phyloP scores from a whole-genome alignment of 2,113 vertebrate species.

The Dipodomys ordii region DNA sequence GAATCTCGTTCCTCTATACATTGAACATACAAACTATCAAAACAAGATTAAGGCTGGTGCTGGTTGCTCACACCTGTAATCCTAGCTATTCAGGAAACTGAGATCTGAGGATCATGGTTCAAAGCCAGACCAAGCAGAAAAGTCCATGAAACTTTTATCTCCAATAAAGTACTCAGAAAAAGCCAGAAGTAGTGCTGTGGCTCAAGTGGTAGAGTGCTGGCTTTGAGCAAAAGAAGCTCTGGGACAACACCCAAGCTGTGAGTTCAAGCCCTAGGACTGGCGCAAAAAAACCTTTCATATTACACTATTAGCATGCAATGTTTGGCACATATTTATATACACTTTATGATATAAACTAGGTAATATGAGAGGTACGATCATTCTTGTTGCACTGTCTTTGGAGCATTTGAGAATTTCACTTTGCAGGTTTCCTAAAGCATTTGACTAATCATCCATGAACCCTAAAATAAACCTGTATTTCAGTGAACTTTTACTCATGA shows the following conservation, averaged over 20 bases:
- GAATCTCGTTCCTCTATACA: not conserved
- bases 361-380: not conserved
- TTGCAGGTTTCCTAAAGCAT: conserved; percentile 11
- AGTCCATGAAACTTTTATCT: too few relatives aligned
- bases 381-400: not conserved
- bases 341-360: not conserved
- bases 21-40: not conserved
- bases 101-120: too few relatives aligned
- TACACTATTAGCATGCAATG: not conserved
- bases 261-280: too few relatives aligned
- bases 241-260: too few relatives aligned
- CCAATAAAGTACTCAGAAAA: too few relatives aligned
- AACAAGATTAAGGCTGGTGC: not conserved
- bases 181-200: too few relatives aligned
- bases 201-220: too few relatives aligned
- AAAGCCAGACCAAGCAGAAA: too few relatives aligned
- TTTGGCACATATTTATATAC: not conserved
- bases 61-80: too few relatives aligned
- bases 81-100: too few relatives aligned
- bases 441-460: not conserved
- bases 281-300: not conserved
- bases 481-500: not conserved
- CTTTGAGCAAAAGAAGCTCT: too few relatives aligned
- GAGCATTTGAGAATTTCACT: not conserved
- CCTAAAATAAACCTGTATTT: conserved; percentile 23